A percentile compares a stretch with the other conserved stretches of the same genome.
Conservation (phyloP, 30 jellyfish, hydroid and myxozoan species). For the Aurelia coerulea region DNA sequence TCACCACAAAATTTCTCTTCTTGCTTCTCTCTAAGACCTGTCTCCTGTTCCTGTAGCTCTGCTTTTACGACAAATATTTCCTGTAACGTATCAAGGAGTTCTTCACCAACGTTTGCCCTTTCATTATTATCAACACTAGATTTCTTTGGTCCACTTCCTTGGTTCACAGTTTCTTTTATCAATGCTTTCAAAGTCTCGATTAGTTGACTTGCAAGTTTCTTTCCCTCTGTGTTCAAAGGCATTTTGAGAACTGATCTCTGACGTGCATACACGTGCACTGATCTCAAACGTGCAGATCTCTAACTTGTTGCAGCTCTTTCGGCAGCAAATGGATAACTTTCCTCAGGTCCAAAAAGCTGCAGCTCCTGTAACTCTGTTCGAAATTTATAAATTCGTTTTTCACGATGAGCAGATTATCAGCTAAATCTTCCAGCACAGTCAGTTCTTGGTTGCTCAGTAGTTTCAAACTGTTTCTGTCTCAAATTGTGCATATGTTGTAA, state of each 20-base stretch:
- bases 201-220: neutral
- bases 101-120: neutral
- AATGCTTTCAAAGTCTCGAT: slow-evolving; percentile 9
- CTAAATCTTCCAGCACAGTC: no score
- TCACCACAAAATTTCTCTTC: neutral
- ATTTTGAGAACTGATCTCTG: neutral
- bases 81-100: neutral
- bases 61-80: slow-evolving; percentile 21
- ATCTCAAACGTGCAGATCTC: no score
- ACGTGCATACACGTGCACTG: no score
- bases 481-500: no score
- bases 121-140: neutral
- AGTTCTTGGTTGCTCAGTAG: no score
- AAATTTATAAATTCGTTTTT: no score
- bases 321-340: no score
- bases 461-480: no score
- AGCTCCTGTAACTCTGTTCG: no score
- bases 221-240: slow-evolving; percentile 27
- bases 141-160: neutral
- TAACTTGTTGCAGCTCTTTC: no score
- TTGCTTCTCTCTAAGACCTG: neutral
- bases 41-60: neutral
- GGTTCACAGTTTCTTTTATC: slow-evolving; percentile 1
- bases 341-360: no score
- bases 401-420: no score